Conservation (phyloP, 2,113 vertebrate species). For the Pterocles orientalis region DNA sequence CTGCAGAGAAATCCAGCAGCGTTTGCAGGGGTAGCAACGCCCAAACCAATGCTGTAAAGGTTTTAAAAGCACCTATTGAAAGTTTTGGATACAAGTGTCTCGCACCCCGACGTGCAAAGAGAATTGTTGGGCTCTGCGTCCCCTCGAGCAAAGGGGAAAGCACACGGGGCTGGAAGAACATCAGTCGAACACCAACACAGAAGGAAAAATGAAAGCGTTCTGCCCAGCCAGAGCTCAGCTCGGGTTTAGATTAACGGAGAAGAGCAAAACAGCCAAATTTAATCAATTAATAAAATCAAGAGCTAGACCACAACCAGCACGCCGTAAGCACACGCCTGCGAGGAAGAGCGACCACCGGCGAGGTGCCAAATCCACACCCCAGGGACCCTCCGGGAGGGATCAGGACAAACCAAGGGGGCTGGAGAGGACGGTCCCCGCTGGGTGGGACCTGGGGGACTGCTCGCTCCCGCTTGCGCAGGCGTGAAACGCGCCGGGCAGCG, state of each 20-base stretch:
- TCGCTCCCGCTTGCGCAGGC: not conserved
- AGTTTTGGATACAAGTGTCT: not conserved
- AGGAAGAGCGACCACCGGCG: not conserved
- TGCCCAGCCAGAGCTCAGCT: not conserved
- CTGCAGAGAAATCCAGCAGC: not conserved
- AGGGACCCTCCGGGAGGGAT: not conserved
- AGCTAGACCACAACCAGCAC: not conserved
- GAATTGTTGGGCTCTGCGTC: not conserved
- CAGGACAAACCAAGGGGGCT: not conserved
- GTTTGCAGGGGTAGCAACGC: not conserved
- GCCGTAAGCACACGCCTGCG: not conserved
- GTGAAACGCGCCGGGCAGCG: not conserved
- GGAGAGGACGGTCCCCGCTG: not conserved
- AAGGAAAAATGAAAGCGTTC: not conserved
- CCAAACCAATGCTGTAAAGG: not conserved
- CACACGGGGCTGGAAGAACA: not conserved
- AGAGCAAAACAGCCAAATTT: not conserved
- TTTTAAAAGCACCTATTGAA: not conserved
- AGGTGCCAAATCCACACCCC: not conserved
- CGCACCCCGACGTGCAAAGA: rapidly evolving
- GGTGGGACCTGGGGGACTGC: not conserved
- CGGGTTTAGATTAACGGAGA: not conserved
- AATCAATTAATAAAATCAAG: not conserved
- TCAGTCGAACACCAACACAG: not conserved
- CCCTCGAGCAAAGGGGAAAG: not conserved